Evolutionary conservation across 2,113 vertebrate species (phyloP), one percentile per base, ranked within the genome.

Genomic region (Corythoichthys intestinalis): DNA sequence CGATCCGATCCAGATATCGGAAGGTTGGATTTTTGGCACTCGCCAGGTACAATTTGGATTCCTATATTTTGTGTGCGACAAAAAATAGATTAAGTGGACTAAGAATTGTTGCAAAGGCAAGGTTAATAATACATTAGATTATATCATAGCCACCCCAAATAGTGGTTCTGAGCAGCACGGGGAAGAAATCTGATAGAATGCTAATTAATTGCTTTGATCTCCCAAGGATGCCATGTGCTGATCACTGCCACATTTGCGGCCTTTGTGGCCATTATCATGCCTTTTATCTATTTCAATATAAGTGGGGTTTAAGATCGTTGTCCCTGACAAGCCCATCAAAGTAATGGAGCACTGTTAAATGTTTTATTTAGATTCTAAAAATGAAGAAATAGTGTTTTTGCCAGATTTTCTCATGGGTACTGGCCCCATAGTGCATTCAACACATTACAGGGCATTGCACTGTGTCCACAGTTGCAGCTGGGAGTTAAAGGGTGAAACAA

Each of bases 221-320:
- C 34, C 53, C 9, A 12, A 34, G 9, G 9, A 56, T 28, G 53
- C 53, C 53, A 34, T 4, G 20, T 28, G 53, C 53, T 56, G 53
- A 56, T 56, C 53, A 56, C 34, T 56, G 53, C 53, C 53, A 56
- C 20, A 56, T 56, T 56, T 56, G 20, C 34, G 53, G 53, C 20
- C 9, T 11, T 10, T 12, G 9, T 17, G 10, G 28, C 53, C 53
- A 34, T 34, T 28, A 56, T 56, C 28, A 34, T 56, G 53, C 53
- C 53, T 56, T 56, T 56, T 28, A 56, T 56, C 53, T 56, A 56
- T 56, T 34, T 9, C 53, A 11, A 56, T 34, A 34, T 11, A 28
- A 56, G 20, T 56, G 53, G 20, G 53, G 34, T 56, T 56, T 28
- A 28, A 8, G 20, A 6, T 56, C 53, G 34, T 28, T 28, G 20